Percentiles rank a stretch among this genome's conserved stretches.
Conservation (phyloP, 1,140 invertebrate species). For the Dendrolimus punctatus region DNA sequence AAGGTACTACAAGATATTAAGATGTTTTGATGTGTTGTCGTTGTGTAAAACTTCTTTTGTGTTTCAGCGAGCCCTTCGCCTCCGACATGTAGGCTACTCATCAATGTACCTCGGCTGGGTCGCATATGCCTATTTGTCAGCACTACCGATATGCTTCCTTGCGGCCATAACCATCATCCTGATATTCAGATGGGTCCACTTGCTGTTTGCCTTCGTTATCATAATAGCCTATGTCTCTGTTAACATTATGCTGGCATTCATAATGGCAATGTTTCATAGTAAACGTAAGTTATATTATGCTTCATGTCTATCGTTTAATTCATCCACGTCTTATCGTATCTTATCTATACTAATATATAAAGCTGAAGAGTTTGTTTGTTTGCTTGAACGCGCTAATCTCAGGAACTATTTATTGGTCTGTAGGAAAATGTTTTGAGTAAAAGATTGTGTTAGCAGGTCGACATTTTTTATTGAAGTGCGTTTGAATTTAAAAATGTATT, state of each 20-base stretch:
- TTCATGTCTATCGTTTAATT: too few relatives aligned
- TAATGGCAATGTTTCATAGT: constrained; percentile 51
- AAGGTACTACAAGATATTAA: too few relatives aligned
- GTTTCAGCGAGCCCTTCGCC: constrained; percentile 34
- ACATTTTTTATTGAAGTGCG: too few relatives aligned
- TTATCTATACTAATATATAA: too few relatives aligned
- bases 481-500: too few relatives aligned
- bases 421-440: too few relatives aligned
- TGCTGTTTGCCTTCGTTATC: constrained; percentile 32
- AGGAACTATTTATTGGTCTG: too few relatives aligned
- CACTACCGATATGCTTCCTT: constrained; percentile 37
- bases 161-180: constrained; percentile 40
- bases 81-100: constrained; percentile 36
- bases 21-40: too few relatives aligned
- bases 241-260: constrained; percentile 46
- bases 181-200: constrained; percentile 52
- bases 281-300: constrained; percentile 24
- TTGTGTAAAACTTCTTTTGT: not conserved
- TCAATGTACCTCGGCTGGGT: constrained; percentile 48
- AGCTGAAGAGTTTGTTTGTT: too few relatives aligned
- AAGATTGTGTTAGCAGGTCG: too few relatives aligned
- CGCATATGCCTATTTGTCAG: constrained; percentile 39
- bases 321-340: too few relatives aligned
- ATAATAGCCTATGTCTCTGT: constrained; percentile 37
- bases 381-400: too few relatives aligned